Evolutionary conservation across 2,797 vertebrate genomes (phyloP).

Genomic region (Hydrocynus forskahlii): DNA sequence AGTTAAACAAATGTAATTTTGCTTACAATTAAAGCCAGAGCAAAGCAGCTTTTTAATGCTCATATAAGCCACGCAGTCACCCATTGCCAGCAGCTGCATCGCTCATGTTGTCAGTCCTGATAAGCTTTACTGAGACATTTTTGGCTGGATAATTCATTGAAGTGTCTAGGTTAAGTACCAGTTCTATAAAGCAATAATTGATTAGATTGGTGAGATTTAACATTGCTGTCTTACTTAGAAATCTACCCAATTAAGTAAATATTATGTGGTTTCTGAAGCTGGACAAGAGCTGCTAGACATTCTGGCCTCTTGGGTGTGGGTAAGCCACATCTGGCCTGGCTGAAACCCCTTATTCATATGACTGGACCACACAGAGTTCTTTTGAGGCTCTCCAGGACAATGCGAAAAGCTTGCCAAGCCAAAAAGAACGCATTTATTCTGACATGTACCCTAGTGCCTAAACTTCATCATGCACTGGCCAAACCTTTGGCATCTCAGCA

Average conservation of each 20-base stretch:
- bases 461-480: constrained; percentile 77
- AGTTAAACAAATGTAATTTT: constrained; percentile 22
- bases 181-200: not conserved
- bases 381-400: constrained; percentile 38
- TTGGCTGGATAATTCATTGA: not conserved
- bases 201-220: not conserved
- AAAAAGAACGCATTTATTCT: constrained; percentile 50
- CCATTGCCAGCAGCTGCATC: constrained; percentile 17
- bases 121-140: constrained; percentile 10
- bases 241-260: constrained; percentile 14
- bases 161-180: constrained; percentile 6
- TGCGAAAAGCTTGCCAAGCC: constrained; percentile 45
- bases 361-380: constrained; percentile 41
- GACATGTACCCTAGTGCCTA: constrained; percentile 75
- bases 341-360: constrained; percentile 34
- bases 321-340: constrained; percentile 30
- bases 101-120: constrained; percentile 9
- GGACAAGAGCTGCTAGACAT: constrained; percentile 16
- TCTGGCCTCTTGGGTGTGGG: constrained; percentile 17
- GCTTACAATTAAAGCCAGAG: constrained; percentile 37
- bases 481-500: constrained; percentile 68
- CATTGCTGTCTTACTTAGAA: not conserved
- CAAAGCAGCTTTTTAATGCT: constrained; percentile 36
- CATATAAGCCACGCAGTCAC: constrained; percentile 43
- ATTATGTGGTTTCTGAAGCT: constrained; percentile 21